Percentiles rank a stretch among this genome's conserved stretches.
Evolutionary conservation across 2,113 vertebrate species (phyloP).

Genomic region (Amphiprion percula): DNA sequence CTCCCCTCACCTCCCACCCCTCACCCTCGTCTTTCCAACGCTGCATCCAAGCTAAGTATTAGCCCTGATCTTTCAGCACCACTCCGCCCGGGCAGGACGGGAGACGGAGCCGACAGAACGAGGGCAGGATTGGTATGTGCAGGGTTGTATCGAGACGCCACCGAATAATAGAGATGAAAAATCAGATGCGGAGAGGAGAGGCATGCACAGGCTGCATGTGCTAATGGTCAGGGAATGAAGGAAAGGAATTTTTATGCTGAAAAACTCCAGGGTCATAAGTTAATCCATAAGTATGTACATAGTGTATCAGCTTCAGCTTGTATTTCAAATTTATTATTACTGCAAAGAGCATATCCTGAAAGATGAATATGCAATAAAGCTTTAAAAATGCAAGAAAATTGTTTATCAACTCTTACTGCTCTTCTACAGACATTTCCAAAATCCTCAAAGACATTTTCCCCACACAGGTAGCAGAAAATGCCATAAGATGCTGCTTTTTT

Average conservation of each 20-base stretch:
- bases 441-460: neutral
- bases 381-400: too few relatives aligned
- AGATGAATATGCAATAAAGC: too few relatives aligned
- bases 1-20: neutral
- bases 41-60: conserved; percentile 37
- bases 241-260: too few relatives aligned
- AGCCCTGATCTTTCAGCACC: conserved; percentile 69
- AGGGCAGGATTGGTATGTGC: conserved; percentile 57
- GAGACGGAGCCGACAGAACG: conserved; percentile 71
- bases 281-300: too few relatives aligned
- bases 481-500: neutral
- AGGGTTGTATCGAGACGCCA: neutral
- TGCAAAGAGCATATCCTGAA: too few relatives aligned
- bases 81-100: conserved; percentile 53
- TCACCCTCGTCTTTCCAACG: conserved; percentile 28
- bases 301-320: neutral
- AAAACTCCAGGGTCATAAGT: too few relatives aligned
- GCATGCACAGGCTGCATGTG: neutral
- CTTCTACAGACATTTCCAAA: neutral
- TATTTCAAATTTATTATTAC: neutral
- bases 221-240: too few relatives aligned
- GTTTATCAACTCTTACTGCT: neutral
- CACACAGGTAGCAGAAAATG: neutral
- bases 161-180: conserved; percentile 12
- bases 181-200: neutral